Conservation (phyloP, 1,140 invertebrate genomes). For the Bombus superbus region DNA sequence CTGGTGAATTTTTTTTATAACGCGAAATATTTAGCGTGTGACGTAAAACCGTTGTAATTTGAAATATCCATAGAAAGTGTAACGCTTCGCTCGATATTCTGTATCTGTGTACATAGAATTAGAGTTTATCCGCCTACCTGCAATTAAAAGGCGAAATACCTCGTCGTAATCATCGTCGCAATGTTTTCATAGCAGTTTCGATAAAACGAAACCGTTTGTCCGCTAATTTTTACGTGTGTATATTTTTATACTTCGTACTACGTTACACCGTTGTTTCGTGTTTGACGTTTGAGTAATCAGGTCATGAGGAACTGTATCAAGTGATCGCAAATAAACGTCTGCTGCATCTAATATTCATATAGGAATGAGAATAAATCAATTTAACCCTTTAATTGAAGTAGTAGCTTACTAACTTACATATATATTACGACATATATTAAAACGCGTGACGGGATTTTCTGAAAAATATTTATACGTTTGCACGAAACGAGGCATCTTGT, state of each 20-base stretch:
- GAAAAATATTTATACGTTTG: not conserved
- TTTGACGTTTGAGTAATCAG: not conserved
- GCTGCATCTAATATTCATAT: not conserved
- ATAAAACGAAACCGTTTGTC: not conserved
- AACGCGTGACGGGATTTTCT: too few relatives aligned
- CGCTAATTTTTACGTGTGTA: not conserved
- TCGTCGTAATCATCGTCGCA: too few relatives aligned
- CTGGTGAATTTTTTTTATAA: not conserved
- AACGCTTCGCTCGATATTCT: too few relatives aligned
- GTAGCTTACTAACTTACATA: not conserved
- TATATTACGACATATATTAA: not conserved
- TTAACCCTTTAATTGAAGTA: not conserved
- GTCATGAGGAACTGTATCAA: constrained; percentile 12
- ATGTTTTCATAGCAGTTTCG: too few relatives aligned
- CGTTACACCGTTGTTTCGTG: not conserved
- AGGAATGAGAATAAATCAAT: constrained; percentile 1
- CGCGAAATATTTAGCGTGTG: not conserved
- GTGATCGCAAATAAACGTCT: not conserved
- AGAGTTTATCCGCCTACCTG: too few relatives aligned
- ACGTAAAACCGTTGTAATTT: too few relatives aligned
- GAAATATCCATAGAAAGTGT: too few relatives aligned
- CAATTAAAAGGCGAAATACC: too few relatives aligned
- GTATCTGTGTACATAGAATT: too few relatives aligned
- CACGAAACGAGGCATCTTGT: not conserved
- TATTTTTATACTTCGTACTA: not conserved